Conservation (phyloP, 2,113 vertebrate species). For the Neolamprologus devosi region DNA sequence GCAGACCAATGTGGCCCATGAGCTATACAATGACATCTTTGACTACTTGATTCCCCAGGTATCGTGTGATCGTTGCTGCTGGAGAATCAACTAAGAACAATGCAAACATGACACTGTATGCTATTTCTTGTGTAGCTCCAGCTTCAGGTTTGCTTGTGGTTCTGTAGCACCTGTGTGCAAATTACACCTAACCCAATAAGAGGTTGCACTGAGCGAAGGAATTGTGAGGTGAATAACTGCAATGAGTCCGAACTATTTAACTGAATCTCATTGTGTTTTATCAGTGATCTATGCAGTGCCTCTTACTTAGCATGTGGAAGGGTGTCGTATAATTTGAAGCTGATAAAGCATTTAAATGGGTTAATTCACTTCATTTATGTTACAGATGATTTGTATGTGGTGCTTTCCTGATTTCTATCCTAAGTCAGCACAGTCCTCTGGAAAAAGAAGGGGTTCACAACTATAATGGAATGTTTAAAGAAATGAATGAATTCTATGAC, state of each 20-base stretch:
- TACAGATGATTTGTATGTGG: neutral
- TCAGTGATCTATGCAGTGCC: neutral
- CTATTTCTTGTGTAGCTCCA: neutral
- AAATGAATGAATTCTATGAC: neutral
- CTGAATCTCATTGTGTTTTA: neutral
- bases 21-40: neutral
- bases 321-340: neutral
- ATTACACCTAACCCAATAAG: neutral
- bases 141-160: neutral
- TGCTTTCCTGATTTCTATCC: neutral
- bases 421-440: neutral
- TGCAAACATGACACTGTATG: neutral
- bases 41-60: neutral
- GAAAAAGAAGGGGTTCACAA: neutral
- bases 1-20: neutral
- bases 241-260: neutral
- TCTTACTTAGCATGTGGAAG: neutral
- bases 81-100: neutral
- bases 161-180: neutral
- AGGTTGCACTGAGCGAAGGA: neutral
- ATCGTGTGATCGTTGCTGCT: neutral
- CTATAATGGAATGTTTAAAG: neutral
- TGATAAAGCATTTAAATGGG: neutral
- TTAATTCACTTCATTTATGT: neutral
- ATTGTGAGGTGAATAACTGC: neutral